Percentiles rank a stretch among this genome's conserved stretches.
Evolutionary conservation across 2,888 invertebrate species (phyloP).

Genomic region (Xanthostigma xanthostigma): DNA sequence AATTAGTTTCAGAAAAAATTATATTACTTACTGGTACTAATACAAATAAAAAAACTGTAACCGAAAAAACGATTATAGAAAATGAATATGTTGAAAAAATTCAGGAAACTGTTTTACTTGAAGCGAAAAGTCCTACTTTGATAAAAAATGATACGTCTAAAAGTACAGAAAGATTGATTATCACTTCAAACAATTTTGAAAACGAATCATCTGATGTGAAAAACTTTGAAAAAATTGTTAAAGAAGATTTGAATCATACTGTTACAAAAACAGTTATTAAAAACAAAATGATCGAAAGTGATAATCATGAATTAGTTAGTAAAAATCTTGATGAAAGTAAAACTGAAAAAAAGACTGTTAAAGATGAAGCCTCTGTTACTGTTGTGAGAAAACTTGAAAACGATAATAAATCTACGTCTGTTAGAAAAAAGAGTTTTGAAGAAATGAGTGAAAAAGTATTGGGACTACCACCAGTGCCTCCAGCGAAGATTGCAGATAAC

Average conservation of each 20-base stretch:
- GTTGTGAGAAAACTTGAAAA: background rate
- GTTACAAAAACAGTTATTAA: constrained; percentile 3
- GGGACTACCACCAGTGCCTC: constrained; percentile 4
- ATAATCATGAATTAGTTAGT: background rate
- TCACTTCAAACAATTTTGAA: no score
- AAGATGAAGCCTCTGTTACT: no score
- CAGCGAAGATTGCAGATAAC: constrained; percentile 2
- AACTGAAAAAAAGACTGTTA: no score
- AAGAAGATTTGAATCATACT: constrained; percentile 7
- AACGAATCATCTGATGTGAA: no score
- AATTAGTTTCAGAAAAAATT: background rate
- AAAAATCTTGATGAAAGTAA: no score
- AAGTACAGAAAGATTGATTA: background rate
- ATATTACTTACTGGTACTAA: no score
- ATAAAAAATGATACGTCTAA: constrained; percentile 2
- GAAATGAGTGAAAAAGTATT: constrained; percentile 5
- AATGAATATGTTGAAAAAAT: background rate
- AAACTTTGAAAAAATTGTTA: constrained; percentile 4
- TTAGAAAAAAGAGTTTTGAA: constrained; percentile 1
- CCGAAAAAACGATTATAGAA: background rate
- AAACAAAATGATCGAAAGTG: background rate
- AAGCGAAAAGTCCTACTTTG: constrained; percentile 3
- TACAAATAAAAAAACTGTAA: background rate
- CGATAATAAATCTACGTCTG: background rate
- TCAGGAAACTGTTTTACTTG: background rate